Conservation (phyloP, 2,113 vertebrate species). For the Ellobius talpinus region DNA sequence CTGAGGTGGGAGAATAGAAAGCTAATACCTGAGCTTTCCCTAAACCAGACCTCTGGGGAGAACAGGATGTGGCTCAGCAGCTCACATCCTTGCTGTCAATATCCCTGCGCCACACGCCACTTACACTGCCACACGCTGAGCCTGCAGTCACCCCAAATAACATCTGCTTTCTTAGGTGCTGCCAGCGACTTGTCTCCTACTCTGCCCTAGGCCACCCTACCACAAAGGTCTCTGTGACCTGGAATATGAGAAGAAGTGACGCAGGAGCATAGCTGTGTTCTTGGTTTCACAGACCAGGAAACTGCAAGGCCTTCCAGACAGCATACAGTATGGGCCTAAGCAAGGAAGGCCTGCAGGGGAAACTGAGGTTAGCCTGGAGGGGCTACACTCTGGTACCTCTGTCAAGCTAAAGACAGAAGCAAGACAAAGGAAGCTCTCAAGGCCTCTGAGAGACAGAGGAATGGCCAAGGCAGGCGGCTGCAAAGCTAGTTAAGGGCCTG, state of each 20-base stretch:
- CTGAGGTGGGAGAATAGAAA: not conserved
- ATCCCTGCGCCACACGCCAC: not conserved
- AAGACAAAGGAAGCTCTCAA: not conserved
- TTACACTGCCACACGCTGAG: not conserved
- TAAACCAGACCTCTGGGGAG: not conserved
- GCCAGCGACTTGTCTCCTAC: not conserved
- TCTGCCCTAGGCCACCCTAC: not conserved
- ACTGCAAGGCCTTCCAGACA: not conserved
- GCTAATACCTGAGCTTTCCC: not conserved
- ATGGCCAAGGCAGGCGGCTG: accelerated
- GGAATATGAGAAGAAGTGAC: not conserved
- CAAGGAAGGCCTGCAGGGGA: not conserved
- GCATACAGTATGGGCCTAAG: not conserved
- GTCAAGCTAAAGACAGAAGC: not conserved
- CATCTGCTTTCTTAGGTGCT: not conserved
- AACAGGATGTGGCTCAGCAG: not conserved
- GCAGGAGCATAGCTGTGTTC: not conserved
- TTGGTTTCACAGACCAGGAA: not conserved
- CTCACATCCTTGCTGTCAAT: not conserved
- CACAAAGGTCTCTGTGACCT: not conserved
- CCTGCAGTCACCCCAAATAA: not conserved
- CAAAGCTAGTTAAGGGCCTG: not conserved
- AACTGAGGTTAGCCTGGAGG: not conserved
- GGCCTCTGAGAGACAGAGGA: not conserved
- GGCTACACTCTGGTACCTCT: not conserved